Conservation (phyloP, 2,113 vertebrate species). For the Gymnogyps californianus region DNA sequence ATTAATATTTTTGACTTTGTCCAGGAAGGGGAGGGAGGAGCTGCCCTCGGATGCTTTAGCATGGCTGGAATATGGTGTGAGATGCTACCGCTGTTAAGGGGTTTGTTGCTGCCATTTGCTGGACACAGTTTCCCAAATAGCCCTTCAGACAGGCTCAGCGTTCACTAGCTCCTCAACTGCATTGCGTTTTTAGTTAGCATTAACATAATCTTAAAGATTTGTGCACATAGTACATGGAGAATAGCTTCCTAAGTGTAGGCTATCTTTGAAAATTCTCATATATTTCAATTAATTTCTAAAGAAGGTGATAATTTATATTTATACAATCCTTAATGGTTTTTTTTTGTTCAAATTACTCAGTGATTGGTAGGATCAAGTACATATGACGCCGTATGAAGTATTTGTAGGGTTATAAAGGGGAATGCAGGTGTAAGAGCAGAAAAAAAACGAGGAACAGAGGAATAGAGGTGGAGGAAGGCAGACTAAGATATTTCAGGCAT, state of each 20-base stretch:
- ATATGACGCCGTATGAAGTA: neutral
- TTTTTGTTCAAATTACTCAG: neutral
- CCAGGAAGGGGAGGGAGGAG: neutral
- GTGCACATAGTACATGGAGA: neutral
- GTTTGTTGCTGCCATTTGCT: neutral
- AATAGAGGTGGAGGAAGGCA: neutral
- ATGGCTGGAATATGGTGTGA: neutral
- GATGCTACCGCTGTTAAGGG: neutral
- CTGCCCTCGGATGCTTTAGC: neutral
- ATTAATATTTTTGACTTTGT: neutral
- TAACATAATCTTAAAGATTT: neutral
- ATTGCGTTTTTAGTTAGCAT: rapidly evolving
- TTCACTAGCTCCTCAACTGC: neutral
- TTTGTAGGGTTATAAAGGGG: neutral
- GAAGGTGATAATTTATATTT: neutral
- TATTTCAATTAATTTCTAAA: neutral
- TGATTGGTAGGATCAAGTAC: neutral
- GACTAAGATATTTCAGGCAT: neutral
- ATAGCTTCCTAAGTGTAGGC: neutral
- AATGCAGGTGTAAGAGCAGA: neutral
- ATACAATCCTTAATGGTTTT: neutral
- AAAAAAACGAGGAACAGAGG: neutral
- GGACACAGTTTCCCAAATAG: neutral
- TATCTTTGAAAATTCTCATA: neutral
- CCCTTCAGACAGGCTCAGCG: neutral